Evolutionary conservation across 2,797 vertebrate genomes (phyloP).

Genomic region (Stomatorhinus walkeri): DNA sequence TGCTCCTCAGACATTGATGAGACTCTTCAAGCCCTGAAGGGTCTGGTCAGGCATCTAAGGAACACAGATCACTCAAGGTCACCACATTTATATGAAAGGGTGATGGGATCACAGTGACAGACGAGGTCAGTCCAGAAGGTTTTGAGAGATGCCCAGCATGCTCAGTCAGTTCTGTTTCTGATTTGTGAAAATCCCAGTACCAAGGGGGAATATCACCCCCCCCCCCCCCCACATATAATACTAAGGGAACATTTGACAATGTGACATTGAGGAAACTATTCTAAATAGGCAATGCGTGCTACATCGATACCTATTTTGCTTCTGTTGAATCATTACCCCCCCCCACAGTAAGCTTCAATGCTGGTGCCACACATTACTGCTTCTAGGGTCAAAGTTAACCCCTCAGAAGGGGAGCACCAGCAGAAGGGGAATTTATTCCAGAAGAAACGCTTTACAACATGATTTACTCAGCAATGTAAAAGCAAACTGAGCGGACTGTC

Average conservation of each 20-base stretch:
- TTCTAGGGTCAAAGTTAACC: neutral
- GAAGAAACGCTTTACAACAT: neutral
- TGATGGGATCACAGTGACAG: neutral
- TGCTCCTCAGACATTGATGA: neutral
- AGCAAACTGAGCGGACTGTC: neutral
- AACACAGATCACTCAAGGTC: neutral
- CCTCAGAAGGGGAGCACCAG: too few species aligned
- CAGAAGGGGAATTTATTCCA: neutral
- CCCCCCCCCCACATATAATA: neutral
- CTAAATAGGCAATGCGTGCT: neutral
- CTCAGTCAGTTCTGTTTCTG: neutral
- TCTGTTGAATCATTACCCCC: neutral
- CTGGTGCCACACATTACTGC: too few species aligned
- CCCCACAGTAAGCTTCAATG: too few species aligned
- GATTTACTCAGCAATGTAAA: neutral
- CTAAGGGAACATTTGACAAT: neutral
- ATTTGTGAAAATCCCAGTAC: neutral
- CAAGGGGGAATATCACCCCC: neutral
- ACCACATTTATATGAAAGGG: neutral
- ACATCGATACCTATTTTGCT: neutral
- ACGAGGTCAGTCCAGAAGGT: neutral
- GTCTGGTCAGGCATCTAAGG: neutral
- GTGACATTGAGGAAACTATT: neutral
- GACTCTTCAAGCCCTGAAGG: neutral
- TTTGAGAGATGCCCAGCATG: neutral